Conservation (phyloP, 2,113 vertebrate genomes). For the Thamnaconus septentrionalis region DNA sequence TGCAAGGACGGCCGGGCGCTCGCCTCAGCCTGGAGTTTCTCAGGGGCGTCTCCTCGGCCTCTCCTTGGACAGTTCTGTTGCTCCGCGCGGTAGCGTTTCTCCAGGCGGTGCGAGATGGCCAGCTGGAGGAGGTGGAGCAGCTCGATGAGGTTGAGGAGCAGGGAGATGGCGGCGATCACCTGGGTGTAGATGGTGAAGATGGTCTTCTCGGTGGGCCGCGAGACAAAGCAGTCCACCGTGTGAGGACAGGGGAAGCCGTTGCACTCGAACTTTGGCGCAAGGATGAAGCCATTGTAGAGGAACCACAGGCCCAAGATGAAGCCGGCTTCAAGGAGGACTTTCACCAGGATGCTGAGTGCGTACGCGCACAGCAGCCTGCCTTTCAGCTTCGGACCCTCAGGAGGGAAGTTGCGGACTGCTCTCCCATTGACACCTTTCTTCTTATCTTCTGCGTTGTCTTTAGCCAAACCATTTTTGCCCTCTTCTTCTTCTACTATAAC, state of each 20-base stretch:
- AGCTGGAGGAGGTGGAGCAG: conserved; percentile 83
- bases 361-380: conserved; percentile 88
- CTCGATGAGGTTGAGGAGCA: conserved; percentile 88
- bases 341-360: conserved; percentile 82
- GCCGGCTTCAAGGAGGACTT: conserved; percentile 84
- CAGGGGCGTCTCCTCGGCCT: neutral
- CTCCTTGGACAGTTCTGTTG: neutral
- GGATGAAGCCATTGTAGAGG: conserved; percentile 87
- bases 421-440: conserved; percentile 12
- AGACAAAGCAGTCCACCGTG: conserved; percentile 91
- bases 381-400: conserved; percentile 62
- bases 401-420: conserved; percentile 4
- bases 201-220: conserved; percentile 94
- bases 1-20: conserved; percentile 15
- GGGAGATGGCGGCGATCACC: conserved; percentile 84
- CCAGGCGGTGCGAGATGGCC: conserved; percentile 52
- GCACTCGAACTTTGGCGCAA: conserved; percentile 83
- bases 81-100: conserved; percentile 50
- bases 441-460: conserved; percentile 32
- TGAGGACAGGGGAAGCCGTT: conserved; percentile 84
- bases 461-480: conserved; percentile 52
- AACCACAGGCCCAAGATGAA: conserved; percentile 91
- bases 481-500: conserved; percentile 46
- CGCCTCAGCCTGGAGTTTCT: neutral
- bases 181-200: conserved; percentile 96